Evolutionary conservation across 2,888 invertebrate genomes (phyloP).

Genomic region (Hoplodrina ambigua): DNA sequence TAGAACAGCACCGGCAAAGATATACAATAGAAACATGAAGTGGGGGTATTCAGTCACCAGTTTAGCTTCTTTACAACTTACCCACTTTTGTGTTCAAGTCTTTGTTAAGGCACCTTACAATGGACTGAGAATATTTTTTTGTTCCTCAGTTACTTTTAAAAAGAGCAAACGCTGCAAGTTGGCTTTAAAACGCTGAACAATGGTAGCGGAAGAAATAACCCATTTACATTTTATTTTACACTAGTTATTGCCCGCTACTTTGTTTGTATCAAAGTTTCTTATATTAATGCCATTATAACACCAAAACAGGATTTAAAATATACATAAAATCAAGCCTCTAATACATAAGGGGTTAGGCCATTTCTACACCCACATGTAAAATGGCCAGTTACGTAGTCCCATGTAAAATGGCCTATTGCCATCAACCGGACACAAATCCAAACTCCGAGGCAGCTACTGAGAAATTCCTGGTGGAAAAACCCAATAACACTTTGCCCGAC

Average conservation of each 20-base stretch:
- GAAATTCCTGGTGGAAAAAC: too few relatives aligned
- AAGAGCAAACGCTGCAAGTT: constrained; percentile 48
- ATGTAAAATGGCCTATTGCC: background rate
- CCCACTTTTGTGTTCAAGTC: constrained; percentile 66
- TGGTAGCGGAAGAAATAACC: constrained; percentile 26
- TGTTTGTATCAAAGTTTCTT: background rate
- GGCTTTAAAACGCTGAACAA: constrained; percentile 46
- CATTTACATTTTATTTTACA: constrained; percentile 22
- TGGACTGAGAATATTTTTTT: constrained; percentile 57
- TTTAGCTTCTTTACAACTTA: constrained; percentile 61
- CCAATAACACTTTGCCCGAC: too few relatives aligned
- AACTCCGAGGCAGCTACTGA: too few relatives aligned
- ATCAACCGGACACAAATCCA: too few relatives aligned
- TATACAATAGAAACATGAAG: constrained; percentile 60
- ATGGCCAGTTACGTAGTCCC: too few relatives aligned
- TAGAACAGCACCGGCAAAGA: constrained; percentile 43
- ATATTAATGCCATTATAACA: too few relatives aligned
- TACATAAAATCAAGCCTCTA: too few relatives aligned
- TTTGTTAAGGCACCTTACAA: constrained; percentile 65
- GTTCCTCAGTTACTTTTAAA: constrained; percentile 46
- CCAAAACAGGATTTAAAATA: too few relatives aligned
- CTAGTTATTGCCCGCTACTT: background rate
- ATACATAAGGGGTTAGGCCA: too few relatives aligned
- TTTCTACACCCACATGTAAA: too few relatives aligned
- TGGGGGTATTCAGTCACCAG: constrained; percentile 57